Base-by-base conservation (phyloP, 2,113 vertebrate species). In the Corydoras sp. region DNA sequence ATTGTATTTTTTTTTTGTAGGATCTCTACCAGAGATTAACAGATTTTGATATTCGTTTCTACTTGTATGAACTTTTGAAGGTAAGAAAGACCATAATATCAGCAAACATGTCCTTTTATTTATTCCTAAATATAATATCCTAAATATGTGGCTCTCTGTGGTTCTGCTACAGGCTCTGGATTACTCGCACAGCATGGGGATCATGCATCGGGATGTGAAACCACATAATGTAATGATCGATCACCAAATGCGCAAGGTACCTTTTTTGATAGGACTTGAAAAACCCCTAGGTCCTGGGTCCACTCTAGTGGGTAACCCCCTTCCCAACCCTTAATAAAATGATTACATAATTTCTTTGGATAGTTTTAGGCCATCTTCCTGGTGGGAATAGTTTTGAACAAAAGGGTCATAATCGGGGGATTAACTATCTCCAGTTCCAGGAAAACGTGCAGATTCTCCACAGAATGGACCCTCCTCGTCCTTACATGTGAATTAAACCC, bases 201-300 rank as follows among this genome's bases (percentile, higher is more conserved):
- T 99, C 90, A 99, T 99, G 95, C 97, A 98, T 88, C 88, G 97
- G 74, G 97, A 99, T 32, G 97, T 99, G 84, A 99, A 99, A 86
- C 97, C 97, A 69, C 97, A 98, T 89, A 99, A 99, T 74, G 97
- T 99, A 85, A 98, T 98, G 97, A 99, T 98, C 80, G 97, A 99
- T 86, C 97, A 99, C 86, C 95, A 98, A 83, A 90, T 97, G 85
- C 94, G 95, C 85, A 98, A 99, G 96, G 96, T 98, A 88, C 58
- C 3, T 8, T 9, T n/a, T 13, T 35, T 8, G 18, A 15, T 12
- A 2, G 15, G 3, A 55, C n/a, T 14, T 3, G 63, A 11, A 51
- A 51, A 8, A 5, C 15, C 6, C 4, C n/a, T 14, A 11, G 2
- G 49, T 13, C 48, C 8, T 10, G 1, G 24, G 14, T 65, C 51